phyloP scores from a whole-genome alignment of 2,113 vertebrate genomes.

The Ailurus styani region DNA sequence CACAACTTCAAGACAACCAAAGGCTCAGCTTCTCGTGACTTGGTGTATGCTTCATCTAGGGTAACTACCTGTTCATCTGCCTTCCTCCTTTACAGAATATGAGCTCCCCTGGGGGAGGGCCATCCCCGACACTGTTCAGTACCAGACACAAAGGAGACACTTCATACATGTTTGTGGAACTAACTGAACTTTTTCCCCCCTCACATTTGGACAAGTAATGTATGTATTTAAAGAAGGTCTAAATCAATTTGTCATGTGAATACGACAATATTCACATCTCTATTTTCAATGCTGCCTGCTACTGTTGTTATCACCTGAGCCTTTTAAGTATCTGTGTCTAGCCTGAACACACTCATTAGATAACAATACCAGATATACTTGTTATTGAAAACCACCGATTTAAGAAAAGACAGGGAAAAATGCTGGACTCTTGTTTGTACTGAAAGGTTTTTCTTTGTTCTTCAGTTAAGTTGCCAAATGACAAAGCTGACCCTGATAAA shows the following conservation, averaged over 20 bases:
- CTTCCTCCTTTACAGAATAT: background rate
- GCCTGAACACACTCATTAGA: background rate
- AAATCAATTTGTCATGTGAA: background rate
- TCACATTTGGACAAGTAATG: background rate
- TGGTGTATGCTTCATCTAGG: background rate
- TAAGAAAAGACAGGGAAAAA: slow-evolving; percentile 23
- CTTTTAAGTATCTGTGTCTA: background rate
- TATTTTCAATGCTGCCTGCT: background rate
- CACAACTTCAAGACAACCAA: background rate
- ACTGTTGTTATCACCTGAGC: background rate
- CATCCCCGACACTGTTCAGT: background rate
- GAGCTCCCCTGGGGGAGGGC: background rate
- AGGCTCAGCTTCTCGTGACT: background rate
- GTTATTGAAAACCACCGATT: background rate
- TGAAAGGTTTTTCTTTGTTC: slow-evolving; percentile 34
- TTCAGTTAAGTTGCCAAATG: slow-evolving; percentile 63
- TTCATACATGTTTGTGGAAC: background rate
- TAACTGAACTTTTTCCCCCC: background rate
- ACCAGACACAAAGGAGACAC: background rate
- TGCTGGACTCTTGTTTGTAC: slow-evolving; percentile 15
- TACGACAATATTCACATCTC: background rate
- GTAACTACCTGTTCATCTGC: background rate
- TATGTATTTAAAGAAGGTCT: background rate
- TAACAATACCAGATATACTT: background rate
- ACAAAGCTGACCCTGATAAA: slow-evolving; percentile 71